Base-by-base conservation (phyloP, 2,113 vertebrate genomes). In the Astur gentilis region DNA sequence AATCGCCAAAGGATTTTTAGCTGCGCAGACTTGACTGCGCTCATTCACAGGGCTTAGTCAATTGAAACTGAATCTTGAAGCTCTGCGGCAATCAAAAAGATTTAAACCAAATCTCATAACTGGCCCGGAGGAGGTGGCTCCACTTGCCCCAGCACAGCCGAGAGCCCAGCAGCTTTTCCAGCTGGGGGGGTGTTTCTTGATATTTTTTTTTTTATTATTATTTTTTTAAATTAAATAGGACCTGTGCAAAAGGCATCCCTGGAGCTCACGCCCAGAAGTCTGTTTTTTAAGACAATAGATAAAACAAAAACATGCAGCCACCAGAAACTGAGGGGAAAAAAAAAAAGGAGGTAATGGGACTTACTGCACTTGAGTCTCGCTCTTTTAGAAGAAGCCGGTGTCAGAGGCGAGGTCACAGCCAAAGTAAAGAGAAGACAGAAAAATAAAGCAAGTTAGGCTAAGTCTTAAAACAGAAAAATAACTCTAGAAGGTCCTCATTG, bases 361-460 rank as follows among this genome's bases (percentile, higher is more conserved):
- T 98, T 98, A 99, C 99, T 98, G 99, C 98, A 55, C 99, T 99
- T 13, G 99, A 99, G 96, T 99, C 99, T 73, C 99, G 98, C 96
- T 99, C 99, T 99, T 97, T 38, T 16, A 25, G 91, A 44, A 78
- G 83, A 3, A 36, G 93, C 32, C 83, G 9, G 94, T 8, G 76
- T 54, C 87, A 76, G 36, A 38, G 90, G 76, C 1, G 50, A 75
- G 70, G 89, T 54, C 83, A 13, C n/a, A 44, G 89, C 75, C 96
- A 17, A 32, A 54, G 69, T 3, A 45, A 79, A 95, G 58, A 62
- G 60, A 80, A 90, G 55, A 89, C 49, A 90, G 50, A 55, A 23
- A 91, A 90, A 95, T 4, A 72, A 71, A 77, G n/a, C 71, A 27
- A 78, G 77, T 97, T 92, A 97, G 97, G 84, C 4, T 9, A 22